phyloP scores from a whole-genome alignment of 1,140 invertebrate species.

The Panulirus ornatus region DNA sequence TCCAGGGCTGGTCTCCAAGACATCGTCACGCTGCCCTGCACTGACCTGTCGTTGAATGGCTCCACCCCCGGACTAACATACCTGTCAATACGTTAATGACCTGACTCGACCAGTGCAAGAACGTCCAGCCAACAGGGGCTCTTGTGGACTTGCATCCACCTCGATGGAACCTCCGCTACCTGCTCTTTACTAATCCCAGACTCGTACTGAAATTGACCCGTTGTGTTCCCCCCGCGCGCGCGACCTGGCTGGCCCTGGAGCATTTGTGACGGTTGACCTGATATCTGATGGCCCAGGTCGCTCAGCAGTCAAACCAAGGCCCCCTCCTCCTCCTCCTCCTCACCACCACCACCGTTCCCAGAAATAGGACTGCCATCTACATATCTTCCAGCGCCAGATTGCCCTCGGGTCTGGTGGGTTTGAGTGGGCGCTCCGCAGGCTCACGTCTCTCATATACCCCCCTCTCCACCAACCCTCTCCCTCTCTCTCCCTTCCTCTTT shows the following conservation, averaged over 20 bases:
- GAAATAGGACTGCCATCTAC: conserved; percentile 57
- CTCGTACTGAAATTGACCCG: background rate
- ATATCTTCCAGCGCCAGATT: conserved; percentile 57
- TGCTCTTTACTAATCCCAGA: background rate
- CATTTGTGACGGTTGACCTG: conserved; percentile 14
- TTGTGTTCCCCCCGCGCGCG: too few species aligned
- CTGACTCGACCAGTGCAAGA: too few species aligned
- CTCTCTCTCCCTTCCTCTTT: background rate
- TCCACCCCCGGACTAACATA: too few species aligned
- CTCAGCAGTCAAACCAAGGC: background rate
- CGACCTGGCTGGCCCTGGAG: conserved; percentile 2
- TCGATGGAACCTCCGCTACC: too few species aligned
- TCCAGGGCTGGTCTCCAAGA: too few species aligned
- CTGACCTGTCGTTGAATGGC: too few species aligned
- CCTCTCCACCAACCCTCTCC: background rate
- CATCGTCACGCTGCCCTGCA: too few species aligned
- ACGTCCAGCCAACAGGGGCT: too few species aligned
- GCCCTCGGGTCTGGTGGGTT: conserved; percentile 24
- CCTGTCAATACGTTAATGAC: too few species aligned
- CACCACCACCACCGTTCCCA: background rate
- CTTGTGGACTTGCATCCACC: too few species aligned
- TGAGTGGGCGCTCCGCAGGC: background rate
- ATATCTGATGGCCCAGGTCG: conserved; percentile 30
- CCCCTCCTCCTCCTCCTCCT: background rate
- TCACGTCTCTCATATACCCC: background rate